Conservation (phyloP, 2,888 invertebrate genomes). For the Aphidoletes aphidimyza region DNA sequence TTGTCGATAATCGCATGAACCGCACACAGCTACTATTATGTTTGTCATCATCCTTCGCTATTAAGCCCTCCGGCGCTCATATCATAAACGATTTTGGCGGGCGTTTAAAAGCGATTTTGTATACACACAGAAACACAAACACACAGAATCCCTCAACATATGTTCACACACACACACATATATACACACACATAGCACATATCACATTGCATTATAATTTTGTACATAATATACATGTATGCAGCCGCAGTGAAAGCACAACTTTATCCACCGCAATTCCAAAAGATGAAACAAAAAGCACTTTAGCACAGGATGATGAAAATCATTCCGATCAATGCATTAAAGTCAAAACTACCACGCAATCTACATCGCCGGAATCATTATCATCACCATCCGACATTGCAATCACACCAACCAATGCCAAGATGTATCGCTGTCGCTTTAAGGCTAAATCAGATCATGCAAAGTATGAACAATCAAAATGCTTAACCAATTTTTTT, state of each 20-base stretch:
- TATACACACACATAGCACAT: too few relatives aligned
- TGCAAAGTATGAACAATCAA: conserved; percentile 56
- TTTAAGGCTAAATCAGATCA: conserved; percentile 56
- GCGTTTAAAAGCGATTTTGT: conserved; percentile 32
- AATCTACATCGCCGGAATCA: conserved; percentile 54
- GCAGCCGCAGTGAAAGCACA: conserved; percentile 53
- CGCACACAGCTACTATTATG: too few relatives aligned
- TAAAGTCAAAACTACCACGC: not conserved
- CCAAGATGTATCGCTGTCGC: conserved; percentile 55
- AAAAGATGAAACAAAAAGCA: conserved; percentile 55
- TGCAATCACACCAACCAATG: conserved; percentile 13
- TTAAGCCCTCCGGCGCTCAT: not conserved
- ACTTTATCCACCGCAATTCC: conserved; percentile 58
- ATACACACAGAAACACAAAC: not conserved
- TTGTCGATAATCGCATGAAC: too few relatives aligned
- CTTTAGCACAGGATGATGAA: conserved; percentile 54
- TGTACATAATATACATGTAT: conserved; percentile 35
- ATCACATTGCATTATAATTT: conserved; percentile 40
- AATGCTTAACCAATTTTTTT: not conserved
- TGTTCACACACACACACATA: not conserved
- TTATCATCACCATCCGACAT: conserved; percentile 45
- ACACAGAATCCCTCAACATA: not conserved
- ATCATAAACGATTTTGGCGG: not conserved
- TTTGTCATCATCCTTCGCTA: too few relatives aligned
- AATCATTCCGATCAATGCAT: conserved; percentile 52